Evolutionary conservation across 92 coral and sea anemone species (phyloP).

Genomic region (Scolanthus callimorphus): DNA sequence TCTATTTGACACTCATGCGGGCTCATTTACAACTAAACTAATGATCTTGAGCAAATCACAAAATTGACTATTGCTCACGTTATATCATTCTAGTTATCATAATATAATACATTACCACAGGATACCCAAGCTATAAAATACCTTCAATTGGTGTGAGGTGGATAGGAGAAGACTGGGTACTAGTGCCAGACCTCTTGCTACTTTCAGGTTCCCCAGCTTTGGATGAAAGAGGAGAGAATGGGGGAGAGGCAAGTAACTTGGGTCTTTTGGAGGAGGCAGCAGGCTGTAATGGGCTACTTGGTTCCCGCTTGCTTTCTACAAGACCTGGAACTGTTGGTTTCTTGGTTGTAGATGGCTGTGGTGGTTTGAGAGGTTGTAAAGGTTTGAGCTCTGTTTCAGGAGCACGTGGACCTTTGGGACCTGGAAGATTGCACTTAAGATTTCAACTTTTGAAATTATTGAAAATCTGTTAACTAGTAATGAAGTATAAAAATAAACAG

Average conservation of each 20-base stretch:
- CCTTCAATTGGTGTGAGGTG: slow-evolving; percentile 91
- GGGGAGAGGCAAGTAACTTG: slow-evolving; percentile 75
- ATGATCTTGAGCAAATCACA: no score
- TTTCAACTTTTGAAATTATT: no score
- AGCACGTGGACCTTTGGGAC: slow-evolving; percentile 66
- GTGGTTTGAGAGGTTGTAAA: slow-evolving; percentile 76
- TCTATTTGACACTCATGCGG: no score
- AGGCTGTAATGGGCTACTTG: slow-evolving; percentile 66
- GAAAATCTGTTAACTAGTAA: no score
- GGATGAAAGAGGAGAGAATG: slow-evolving; percentile 64
- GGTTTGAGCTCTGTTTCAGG: slow-evolving; percentile 92
- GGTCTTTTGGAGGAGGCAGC: slow-evolving; percentile 70
- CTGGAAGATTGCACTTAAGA: no score
- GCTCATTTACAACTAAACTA: no score
- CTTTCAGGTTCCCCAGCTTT: slow-evolving; percentile 69
- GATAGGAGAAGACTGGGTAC: slow-evolving; percentile 47
- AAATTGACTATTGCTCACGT: no score
- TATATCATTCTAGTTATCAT: no score
- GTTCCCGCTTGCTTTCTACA: slow-evolving; percentile 85
- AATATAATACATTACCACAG: no score
- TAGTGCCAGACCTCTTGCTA: slow-evolving; percentile 57
- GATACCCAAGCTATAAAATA: slow-evolving; percentile 16
- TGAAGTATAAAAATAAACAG: no score
- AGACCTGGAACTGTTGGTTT: slow-evolving; percentile 45
- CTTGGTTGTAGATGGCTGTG: slow-evolving; percentile 60